Evolutionary conservation across 2,888 invertebrate species (phyloP), one percentile per base, ranked within the genome.

Genomic region (Drosophila meridionalis): DNA sequence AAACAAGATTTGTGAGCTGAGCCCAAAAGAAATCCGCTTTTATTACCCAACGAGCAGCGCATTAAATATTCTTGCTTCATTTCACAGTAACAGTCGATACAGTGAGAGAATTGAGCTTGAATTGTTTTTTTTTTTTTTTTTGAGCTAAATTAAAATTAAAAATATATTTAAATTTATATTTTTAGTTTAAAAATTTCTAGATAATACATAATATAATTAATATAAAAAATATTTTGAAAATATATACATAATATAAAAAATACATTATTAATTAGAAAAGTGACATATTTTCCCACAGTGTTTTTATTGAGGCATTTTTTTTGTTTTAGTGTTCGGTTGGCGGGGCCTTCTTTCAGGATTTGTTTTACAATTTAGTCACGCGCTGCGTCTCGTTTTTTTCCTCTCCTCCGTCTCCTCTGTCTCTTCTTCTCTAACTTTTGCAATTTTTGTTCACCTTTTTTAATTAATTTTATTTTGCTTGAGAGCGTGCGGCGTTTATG

Each of bases 31-130:
- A 89, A 80, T 78, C 81, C 85, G 73, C 76, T 83, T 89, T 87
- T 87, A 83, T 85, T 87, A 70, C 82, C 85, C 58, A 78, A 69
- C 56, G 75, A 69, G 66, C 62, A 72, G 64, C 60, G 71, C 78
- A 86, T 87, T 87, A 89, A 89, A 89, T 87, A 87, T 89, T 89
- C 89, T 76, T 74, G 85, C 81, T 73, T 85, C 85, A 89, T 76
- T 89, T 79, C 74, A 78, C 78, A 80, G 56, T 40, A 58, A 58
- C 56, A 56, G n/a, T 59, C 50, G 26, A 40, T 60, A 34, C 60
- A 60, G 14, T 50, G 26, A 14, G 26, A 30, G 32, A 42, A 59
- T 0, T 1, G 0, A 20, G 30, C 2, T 7, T 11, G 0, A 28
- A 2, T n/a, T 26, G 0, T 20, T 20, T 38, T 30, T 8, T 28